phyloP scores from a whole-genome alignment of 2,113 vertebrate genomes.

The Daubentonia madagascariensis region DNA sequence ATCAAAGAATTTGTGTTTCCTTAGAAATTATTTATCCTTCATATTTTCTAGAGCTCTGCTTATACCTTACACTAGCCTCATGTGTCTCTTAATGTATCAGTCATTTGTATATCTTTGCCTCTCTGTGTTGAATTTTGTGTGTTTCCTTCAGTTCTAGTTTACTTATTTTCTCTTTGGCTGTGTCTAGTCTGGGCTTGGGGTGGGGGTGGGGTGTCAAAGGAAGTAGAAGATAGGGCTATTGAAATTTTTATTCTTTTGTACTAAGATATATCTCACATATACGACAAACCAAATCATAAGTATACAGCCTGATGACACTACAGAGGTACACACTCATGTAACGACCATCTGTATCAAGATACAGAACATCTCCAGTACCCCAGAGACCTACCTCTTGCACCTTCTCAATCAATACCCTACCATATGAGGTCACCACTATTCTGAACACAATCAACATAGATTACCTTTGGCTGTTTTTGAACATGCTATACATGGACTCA shows the following conservation, averaged over 20 bases:
- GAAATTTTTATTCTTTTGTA: background rate
- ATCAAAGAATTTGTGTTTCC: background rate
- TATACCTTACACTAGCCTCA: background rate
- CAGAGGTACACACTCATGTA: background rate
- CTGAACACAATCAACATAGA: background rate
- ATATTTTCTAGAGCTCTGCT: background rate
- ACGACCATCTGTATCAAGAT: background rate
- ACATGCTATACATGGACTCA: background rate
- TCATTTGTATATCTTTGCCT: background rate
- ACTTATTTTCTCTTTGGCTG: background rate
- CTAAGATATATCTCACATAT: background rate
- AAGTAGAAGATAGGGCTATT: background rate
- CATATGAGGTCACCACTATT: background rate
- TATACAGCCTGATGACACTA: background rate
- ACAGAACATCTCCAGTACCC: background rate
- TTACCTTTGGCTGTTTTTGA: background rate
- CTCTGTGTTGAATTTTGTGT: background rate
- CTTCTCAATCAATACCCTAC: background rate
- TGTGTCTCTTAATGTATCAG: background rate
- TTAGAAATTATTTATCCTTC: background rate
- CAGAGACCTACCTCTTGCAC: background rate
- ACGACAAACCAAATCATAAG: background rate
- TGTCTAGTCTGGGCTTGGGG: background rate
- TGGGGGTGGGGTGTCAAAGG: background rate
- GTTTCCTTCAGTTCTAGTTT: background rate